Evolutionary conservation across 1,140 invertebrate species (phyloP).

Genomic region (Eupristina koningsbergeri): DNA sequence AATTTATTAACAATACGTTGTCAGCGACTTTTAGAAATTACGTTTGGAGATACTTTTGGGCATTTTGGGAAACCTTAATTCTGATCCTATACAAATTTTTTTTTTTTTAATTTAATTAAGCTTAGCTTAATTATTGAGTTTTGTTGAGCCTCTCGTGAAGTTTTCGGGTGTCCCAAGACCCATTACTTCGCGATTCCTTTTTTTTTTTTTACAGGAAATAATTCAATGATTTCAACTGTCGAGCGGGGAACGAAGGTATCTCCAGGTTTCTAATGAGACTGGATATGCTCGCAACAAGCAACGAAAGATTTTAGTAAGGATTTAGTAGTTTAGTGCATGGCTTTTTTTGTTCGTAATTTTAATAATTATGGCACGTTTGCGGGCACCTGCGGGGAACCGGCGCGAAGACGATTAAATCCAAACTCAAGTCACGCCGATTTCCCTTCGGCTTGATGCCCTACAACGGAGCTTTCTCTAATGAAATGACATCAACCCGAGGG

Average conservation of each 20-base stretch:
- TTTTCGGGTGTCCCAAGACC: slow-evolving; percentile 53
- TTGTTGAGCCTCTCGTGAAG: slow-evolving; percentile 61
- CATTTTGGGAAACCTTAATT: slow-evolving; percentile 65
- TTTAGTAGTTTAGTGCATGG: slow-evolving; percentile 23
- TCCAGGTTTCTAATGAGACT: not conserved
- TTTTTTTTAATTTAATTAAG: slow-evolving; percentile 35
- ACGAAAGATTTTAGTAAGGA: not conserved
- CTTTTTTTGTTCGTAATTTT: slow-evolving; percentile 39
- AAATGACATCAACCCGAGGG: not conserved
- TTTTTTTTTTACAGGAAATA: not conserved
- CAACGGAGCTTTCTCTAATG: slow-evolving; percentile 42
- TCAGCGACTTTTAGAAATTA: slow-evolving; percentile 62
- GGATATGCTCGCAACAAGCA: not conserved
- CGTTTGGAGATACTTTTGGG: slow-evolving; percentile 50
- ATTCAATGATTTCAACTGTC: not conserved
- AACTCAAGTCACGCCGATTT: slow-evolving; percentile 6
- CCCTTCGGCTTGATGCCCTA: not conserved
- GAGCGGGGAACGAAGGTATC: not conserved
- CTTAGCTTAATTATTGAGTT: slow-evolving; percentile 34
- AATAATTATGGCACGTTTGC: slow-evolving; percentile 69
- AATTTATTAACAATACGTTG: slow-evolving; percentile 47
- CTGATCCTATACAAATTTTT: slow-evolving; percentile 49
- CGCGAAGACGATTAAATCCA: slow-evolving; percentile 48
- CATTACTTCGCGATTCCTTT: slow-evolving; percentile 48
- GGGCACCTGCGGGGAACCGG: slow-evolving; percentile 54